Evolutionary conservation across 1,140 invertebrate species (phyloP).

Genomic region (Ladona fulva): DNA sequence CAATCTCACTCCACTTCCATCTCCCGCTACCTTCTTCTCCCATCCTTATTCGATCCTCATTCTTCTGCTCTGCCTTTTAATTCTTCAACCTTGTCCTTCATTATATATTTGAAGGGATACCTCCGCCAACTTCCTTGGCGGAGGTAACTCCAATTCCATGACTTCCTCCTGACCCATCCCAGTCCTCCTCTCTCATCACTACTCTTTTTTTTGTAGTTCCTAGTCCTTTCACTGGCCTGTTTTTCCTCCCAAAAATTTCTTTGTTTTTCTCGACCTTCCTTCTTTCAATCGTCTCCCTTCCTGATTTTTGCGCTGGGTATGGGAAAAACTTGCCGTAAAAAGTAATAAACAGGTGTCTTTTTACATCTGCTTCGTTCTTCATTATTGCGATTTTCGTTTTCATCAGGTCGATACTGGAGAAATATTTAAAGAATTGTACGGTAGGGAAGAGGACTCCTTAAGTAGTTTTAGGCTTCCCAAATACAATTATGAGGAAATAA

Average conservation of each 20-base stretch:
- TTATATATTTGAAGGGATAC: neutral
- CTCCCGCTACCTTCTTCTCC: neutral
- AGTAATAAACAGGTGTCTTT: too few species aligned
- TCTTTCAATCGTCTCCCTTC: neutral
- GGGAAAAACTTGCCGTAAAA: too few species aligned
- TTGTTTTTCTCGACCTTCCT: too few species aligned
- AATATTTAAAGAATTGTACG: too few species aligned
- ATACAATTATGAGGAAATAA: too few species aligned
- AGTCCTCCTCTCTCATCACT: neutral
- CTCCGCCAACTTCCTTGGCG: neutral
- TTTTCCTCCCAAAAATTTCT: too few species aligned
- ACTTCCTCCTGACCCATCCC: neutral
- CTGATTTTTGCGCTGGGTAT: neutral
- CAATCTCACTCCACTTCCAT: neutral
- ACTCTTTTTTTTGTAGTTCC: neutral
- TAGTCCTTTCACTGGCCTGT: neutral
- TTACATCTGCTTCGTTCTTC: too few species aligned
- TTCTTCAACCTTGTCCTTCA: conserved; percentile 1
- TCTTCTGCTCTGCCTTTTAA: neutral
- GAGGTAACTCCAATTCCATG: neutral
- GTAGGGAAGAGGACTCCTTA: too few species aligned
- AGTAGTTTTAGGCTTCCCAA: too few species aligned
- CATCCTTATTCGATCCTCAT: neutral
- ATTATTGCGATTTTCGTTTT: too few species aligned
- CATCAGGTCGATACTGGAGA: too few species aligned